phyloP scores from a whole-genome alignment of 2,797 vertebrate genomes.

The Typhlichthys subterraneus region DNA sequence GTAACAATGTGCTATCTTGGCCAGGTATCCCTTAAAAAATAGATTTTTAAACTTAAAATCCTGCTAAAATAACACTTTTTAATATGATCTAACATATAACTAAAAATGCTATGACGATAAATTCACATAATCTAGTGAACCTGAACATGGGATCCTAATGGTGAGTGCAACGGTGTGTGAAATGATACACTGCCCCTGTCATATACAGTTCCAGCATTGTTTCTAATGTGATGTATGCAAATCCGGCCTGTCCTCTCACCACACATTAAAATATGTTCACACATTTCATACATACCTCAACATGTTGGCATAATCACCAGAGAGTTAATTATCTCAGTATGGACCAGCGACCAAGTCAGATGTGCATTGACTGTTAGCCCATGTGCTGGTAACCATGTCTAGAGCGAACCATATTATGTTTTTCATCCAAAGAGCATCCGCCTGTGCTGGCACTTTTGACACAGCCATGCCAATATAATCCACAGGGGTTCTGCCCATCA shows the following conservation, averaged over 20 bases:
- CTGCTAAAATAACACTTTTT: too few relatives aligned
- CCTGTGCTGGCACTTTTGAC: slow-evolving; percentile 10
- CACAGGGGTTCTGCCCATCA: slow-evolving; percentile 22
- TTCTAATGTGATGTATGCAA: slow-evolving; percentile 7
- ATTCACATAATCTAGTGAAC: too few relatives aligned
- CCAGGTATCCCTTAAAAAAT: too few relatives aligned
- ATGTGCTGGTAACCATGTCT: slow-evolving; percentile 24
- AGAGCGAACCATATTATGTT: slow-evolving; percentile 33
- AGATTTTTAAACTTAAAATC: too few relatives aligned
- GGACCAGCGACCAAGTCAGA: too few relatives aligned
- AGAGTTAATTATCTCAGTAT: slow-evolving; percentile 21
- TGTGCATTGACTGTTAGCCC: not conserved
- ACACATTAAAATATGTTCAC: slow-evolving; percentile 29
- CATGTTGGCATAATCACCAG: not conserved
- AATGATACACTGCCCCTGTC: not conserved
- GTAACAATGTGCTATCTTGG: too few relatives aligned
- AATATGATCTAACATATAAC: too few relatives aligned
- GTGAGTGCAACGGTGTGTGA: too few relatives aligned
- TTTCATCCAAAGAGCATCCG: slow-evolving; percentile 19
- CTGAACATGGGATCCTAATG: too few relatives aligned
- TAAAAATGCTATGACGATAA: too few relatives aligned
- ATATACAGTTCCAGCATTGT: not conserved
- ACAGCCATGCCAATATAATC: slow-evolving; percentile 31
- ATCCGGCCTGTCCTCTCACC: slow-evolving; percentile 6
- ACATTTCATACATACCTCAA: slow-evolving; percentile 19